Evolutionary conservation across 1,140 invertebrate genomes (phyloP).

Genomic region (Zelostemma sp.): DNA sequence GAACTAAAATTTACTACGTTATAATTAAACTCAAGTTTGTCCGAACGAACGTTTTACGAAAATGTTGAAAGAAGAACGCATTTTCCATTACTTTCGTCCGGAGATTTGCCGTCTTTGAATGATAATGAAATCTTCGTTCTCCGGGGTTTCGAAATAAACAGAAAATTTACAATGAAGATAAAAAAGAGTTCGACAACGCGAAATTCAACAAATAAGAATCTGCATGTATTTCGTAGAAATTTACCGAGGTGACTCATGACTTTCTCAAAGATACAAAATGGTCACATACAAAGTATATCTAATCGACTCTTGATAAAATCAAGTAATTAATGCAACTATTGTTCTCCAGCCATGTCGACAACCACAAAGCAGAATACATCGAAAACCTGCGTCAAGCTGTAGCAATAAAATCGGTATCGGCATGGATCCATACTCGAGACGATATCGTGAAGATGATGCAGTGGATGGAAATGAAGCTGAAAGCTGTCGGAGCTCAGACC

Average conservation of each 20-base stretch:
- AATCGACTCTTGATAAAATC: neutral
- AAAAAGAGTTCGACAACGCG: too few species aligned
- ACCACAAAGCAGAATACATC: slow-evolving; percentile 84
- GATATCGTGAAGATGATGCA: slow-evolving; percentile 85
- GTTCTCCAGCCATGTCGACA: slow-evolving; percentile 79
- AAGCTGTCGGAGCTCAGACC: slow-evolving; percentile 80
- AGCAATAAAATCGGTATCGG: slow-evolving; percentile 95
- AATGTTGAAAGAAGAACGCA: too few species aligned
- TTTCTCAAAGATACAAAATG: too few species aligned
- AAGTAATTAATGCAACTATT: slow-evolving; percentile 5
- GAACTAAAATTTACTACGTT: too few species aligned
- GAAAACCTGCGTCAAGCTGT: slow-evolving; percentile 87
- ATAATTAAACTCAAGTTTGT: too few species aligned
- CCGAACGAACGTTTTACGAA: too few species aligned
- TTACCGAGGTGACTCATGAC: too few species aligned
- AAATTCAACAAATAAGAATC: neutral
- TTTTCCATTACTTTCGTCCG: too few species aligned
- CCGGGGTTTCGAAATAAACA: too few species aligned
- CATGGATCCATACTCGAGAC: slow-evolving; percentile 82
- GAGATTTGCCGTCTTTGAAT: too few species aligned
- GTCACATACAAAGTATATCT: neutral
- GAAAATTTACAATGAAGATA: too few species aligned
- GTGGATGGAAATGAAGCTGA: slow-evolving; percentile 82
- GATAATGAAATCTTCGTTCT: too few species aligned
- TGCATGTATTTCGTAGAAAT: neutral